Percentiles rank a stretch among this genome's conserved stretches.
These are phyloP conservation scores for Platerodrilus igneus DNA, from an alignment of 2,888 invertebrate species.

Conservation along the genomic window DNA sequence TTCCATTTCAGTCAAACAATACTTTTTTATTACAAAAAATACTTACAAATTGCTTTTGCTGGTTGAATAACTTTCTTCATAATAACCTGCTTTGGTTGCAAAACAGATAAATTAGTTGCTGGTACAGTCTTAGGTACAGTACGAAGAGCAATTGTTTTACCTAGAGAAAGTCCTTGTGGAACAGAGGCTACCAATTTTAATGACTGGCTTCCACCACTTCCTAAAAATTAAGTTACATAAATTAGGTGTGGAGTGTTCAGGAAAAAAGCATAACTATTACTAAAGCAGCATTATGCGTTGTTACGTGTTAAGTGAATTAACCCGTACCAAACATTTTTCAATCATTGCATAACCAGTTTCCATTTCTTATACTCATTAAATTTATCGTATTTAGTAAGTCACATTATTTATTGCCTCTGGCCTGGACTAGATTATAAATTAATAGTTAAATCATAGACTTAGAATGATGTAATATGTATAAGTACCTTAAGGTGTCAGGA, in stretches of 20 bases:
- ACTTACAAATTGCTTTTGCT: slow-evolving; percentile 20
- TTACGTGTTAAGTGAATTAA: too few relatives aligned
- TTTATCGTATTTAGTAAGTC: too few relatives aligned
- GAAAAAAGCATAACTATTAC: too few relatives aligned
- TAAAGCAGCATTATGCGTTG: too few relatives aligned
- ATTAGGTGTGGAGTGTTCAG: neutral
- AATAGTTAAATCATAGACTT: too few relatives aligned
- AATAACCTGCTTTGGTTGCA: slow-evolving; percentile 42
- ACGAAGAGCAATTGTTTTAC: slow-evolving; percentile 42
- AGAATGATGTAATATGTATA: too few relatives aligned
- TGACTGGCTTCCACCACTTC: slow-evolving; percentile 39
- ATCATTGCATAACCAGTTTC: too few relatives aligned
- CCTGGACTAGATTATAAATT: too few relatives aligned
- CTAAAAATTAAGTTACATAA: slow-evolving; percentile 16
- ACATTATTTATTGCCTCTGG: too few relatives aligned
- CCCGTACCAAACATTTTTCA: too few relatives aligned
- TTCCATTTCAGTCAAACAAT: slow-evolving; percentile 3
- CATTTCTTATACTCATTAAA: too few relatives aligned
- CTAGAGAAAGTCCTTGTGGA: slow-evolving; percentile 41
- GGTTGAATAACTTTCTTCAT: slow-evolving; percentile 40
- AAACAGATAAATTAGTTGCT: slow-evolving; percentile 31
- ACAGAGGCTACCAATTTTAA: slow-evolving; percentile 44
- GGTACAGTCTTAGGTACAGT: slow-evolving; percentile 37
- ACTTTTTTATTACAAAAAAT: slow-evolving; percentile 7
- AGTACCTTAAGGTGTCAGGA: too few relatives aligned